Percentiles rank a stretch among this genome's conserved stretches.
Conservation (phyloP, 2,113 vertebrate genomes). For the Leptodactylus fuscus region DNA sequence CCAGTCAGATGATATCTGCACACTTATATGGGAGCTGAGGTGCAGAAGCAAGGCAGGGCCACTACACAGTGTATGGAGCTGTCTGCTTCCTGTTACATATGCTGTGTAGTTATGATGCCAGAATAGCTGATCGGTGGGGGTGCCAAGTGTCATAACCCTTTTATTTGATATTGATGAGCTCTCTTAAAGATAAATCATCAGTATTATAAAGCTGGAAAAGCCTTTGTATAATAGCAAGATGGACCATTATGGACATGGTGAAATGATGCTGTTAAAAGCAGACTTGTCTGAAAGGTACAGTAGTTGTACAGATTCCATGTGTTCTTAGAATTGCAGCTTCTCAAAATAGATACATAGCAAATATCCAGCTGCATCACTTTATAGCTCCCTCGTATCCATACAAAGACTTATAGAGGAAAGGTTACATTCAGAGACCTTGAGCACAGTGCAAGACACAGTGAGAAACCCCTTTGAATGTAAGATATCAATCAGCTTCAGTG, state of each 20-base stretch:
- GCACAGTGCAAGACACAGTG: slow-evolving; percentile 61
- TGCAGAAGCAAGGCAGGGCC: no score
- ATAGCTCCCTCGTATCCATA: slow-evolving; percentile 63
- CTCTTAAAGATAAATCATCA: no score
- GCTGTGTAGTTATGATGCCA: no score
- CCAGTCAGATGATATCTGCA: no score
- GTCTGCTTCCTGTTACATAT: no score
- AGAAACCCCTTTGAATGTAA: slow-evolving; percentile 1
- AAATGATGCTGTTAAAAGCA: slow-evolving; percentile 51
- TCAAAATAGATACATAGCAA: slow-evolving; percentile 49
- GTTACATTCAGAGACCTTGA: slow-evolving; percentile 64
- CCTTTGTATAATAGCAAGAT: no score
- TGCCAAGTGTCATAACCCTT: no score
- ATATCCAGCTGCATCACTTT: slow-evolving; percentile 61
- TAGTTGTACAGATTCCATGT: slow-evolving; percentile 61
- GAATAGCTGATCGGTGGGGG: no score
- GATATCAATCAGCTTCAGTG: slow-evolving; percentile 59
- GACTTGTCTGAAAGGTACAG: slow-evolving; percentile 53
- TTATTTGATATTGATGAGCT: no score
- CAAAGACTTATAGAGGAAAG: slow-evolving; percentile 59
- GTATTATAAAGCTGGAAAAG: no score
- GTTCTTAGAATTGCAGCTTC: slow-evolving; percentile 44
- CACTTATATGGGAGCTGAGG: no score
- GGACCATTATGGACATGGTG: not conserved
- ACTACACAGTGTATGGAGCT: no score